Evolutionary conservation across 2,888 invertebrate species (phyloP), one percentile per base, ranked within the genome.

Genomic region (Pycnomerus fuliginosus): DNA sequence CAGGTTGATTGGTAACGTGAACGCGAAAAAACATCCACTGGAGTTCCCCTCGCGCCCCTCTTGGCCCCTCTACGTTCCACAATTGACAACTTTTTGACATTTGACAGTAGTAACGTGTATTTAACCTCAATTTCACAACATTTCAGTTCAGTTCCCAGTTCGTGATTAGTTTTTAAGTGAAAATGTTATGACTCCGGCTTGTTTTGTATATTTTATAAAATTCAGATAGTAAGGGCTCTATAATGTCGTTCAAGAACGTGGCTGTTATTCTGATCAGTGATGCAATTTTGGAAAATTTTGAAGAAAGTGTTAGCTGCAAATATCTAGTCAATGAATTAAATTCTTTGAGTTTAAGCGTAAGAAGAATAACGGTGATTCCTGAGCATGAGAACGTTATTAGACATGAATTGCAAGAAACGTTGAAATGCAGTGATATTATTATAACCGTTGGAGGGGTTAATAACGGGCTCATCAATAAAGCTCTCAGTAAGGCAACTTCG

Each of bases 341-440:
- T 14, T 38, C n/a, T 11, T 34, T 58, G 24, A 27, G 43, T 41
- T 60, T 43, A 20, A 22, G 39, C 25, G 37, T 59, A 5, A 35
- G 24, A 7, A 58, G 54, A 46, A 20, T 56, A 15, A 33, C 49
- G 3, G 12, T 53, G 17, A 24, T 56, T 24, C 30, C 32, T 11
- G 22, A 39, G 10, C 20, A 35, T 38, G 34, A 50, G 29, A 38
- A 31, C 15, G 37, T 40, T 20, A 45, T 60, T 28, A 16, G 25
- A 10, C 33, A 43, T 31, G 58, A 61, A 42, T 29, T 60, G 15
- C 39, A 44, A 13, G 24, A 41, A 10, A 30, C 50, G 17, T 35
- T 53, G 8, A 65, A 59, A 42, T 48, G 60, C 23, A 60, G 45
- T 39, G 65, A 68, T 53, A 47, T 67, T 31, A 51, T 65, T 1